Evolutionary conservation across 1,140 invertebrate species (phyloP).

Genomic region (Berghia stephanieae): DNA sequence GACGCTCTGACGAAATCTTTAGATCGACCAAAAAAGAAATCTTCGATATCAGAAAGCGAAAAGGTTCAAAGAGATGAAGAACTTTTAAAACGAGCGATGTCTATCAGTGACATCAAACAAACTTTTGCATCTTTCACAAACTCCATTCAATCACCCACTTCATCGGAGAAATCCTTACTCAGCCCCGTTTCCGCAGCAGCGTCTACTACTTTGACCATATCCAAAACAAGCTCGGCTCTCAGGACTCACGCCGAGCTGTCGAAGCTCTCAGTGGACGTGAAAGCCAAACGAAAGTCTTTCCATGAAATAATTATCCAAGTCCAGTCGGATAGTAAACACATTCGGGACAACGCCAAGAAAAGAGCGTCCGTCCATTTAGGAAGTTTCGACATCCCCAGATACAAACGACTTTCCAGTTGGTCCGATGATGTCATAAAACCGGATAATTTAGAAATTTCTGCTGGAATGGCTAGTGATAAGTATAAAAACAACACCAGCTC

Average conservation of each 20-base stretch:
- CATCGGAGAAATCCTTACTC: background rate
- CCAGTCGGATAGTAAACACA: background rate
- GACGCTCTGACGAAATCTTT: slow-evolving; percentile 11
- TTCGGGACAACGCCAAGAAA: background rate
- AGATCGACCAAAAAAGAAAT: background rate
- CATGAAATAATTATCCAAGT: background rate
- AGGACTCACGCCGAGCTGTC: background rate
- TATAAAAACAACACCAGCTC: background rate
- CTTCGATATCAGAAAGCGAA: background rate
- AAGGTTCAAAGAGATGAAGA: background rate
- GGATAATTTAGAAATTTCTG: background rate
- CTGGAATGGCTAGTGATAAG: background rate
- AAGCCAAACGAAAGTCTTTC: background rate
- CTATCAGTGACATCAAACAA: background rate
- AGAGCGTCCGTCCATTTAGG: background rate
- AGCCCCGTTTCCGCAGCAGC: background rate
- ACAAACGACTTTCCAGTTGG: background rate
- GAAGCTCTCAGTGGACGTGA: slow-evolving; percentile 12
- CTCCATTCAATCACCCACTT: background rate
- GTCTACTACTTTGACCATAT: background rate
- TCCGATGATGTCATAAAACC: background rate
- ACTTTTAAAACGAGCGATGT: background rate
- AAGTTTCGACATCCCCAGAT: background rate
- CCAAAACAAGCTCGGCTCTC: background rate
- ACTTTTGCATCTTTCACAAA: slow-evolving; percentile 14